Base-by-base conservation (phyloP, 2,113 vertebrate species). In the Laterallus jamaicensis region DNA sequence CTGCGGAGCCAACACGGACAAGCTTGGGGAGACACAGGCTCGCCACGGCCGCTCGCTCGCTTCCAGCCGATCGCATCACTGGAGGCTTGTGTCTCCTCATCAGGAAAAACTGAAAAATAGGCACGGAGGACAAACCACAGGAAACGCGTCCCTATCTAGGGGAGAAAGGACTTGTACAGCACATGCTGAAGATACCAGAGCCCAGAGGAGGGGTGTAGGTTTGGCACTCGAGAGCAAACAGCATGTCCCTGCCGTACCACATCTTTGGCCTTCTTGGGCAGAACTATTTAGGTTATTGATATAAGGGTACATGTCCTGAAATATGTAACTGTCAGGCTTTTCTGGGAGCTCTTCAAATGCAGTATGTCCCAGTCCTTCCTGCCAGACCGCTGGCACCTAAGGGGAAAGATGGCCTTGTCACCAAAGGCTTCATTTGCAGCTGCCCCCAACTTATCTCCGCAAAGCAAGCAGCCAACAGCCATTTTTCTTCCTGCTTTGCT, bases 21-120 rank as follows among this genome's bases (percentile, higher is more conserved):
- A 8, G 40, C 21, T 32, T 3, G 56, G 56, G 40, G 60, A 0
- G 3, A 32, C 3, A 1, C 0, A 6, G 64, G 29, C 29, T 44
- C 9, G 2, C 71, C 0, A 3, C 15, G 7, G 49, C 71, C 2
- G 1, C 82, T 64, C 5, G 0, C 68, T 24, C 6, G 0, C 76
- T 52, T 17, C 78, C 82, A 82, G 82, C 67, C 17, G 7, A 25
- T n/a, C 62, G 79, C 92, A 90, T 20, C 86, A 1, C 79, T 4
- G 40, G 1, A 37, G 56, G 12, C 49, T 35, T 10, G 8, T 18
- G 8, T 82, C 49, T 55, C 15, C 75, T 11, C 11, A 1, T 71
- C 63, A 32, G 86, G 71, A 37, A 80, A 77, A 82, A 68, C 35
- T 69, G 18, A 50, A 60, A 86, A 80, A 83, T 12, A 78, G 74